These are phyloP conservation scores for Prunella fulvescens DNA, from an alignment of 2,113 vertebrate species.

Conservation along the genomic window DNA sequence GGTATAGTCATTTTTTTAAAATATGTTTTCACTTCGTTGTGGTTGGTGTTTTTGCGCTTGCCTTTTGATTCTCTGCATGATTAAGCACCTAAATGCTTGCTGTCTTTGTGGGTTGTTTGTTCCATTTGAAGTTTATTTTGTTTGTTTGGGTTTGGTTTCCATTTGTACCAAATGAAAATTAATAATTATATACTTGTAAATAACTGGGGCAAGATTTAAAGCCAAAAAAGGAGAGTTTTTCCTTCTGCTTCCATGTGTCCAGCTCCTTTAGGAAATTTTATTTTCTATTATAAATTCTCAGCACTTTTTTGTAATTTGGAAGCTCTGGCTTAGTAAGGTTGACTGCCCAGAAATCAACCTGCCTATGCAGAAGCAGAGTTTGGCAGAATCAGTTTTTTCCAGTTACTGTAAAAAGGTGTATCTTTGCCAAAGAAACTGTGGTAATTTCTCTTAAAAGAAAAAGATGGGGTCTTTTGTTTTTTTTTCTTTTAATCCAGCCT, in stretches of 20 bases:
- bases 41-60: not conserved
- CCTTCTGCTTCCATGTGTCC: not conserved
- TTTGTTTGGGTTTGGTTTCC: slow-evolving; percentile 1
- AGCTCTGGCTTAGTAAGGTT: not conserved
- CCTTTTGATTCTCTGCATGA: not conserved
- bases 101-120: not conserved
- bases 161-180: not conserved
- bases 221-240: rapidly evolving
- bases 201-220: not conserved
- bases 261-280: not conserved
- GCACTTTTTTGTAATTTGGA: not conserved
- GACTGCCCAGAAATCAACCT: not conserved
- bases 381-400: not conserved
- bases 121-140: not conserved
- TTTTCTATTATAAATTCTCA: not conserved
- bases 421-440: not conserved
- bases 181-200: not conserved
- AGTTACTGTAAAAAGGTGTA: not conserved
- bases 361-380: not conserved
- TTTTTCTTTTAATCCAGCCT: not conserved
- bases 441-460: not conserved
- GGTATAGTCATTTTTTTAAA: not conserved
- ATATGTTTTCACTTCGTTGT: not conserved
- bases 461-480: rapidly evolving
- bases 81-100: not conserved